Conservation (phyloP, 2,113 vertebrate species). For the Stegostoma tigrinum region DNA sequence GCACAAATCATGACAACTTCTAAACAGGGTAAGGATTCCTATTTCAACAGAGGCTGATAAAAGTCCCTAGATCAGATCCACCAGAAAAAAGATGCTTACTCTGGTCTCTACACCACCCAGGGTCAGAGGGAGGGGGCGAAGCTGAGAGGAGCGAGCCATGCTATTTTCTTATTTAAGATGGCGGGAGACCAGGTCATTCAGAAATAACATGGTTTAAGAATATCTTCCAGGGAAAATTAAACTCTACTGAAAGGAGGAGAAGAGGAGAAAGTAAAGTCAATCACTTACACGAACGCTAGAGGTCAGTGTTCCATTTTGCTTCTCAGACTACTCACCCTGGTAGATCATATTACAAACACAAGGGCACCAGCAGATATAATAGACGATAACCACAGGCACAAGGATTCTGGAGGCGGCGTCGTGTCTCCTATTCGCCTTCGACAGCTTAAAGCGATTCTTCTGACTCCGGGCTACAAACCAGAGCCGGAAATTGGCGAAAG, state of each 20-base stretch:
- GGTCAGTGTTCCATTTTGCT: not conserved
- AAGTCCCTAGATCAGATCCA: not conserved
- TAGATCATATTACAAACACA: slow-evolving; percentile 69
- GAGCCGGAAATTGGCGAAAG: slow-evolving; percentile 63
- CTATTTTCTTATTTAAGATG: not conserved
- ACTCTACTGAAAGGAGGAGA: not conserved
- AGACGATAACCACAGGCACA: slow-evolving; percentile 66
- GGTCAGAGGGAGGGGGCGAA: not conserved
- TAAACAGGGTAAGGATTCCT: not conserved
- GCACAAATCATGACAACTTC: not conserved
- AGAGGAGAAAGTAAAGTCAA: not conserved
- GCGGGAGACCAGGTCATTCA: not conserved
- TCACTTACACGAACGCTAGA: too few species aligned
- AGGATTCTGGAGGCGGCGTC: slow-evolving; percentile 63
- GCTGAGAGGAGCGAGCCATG: too few species aligned
- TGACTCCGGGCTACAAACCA: slow-evolving; percentile 66
- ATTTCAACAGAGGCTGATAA: too few species aligned
- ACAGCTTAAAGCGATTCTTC: slow-evolving; percentile 50
- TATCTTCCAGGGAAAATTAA: not conserved
- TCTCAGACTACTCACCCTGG: slow-evolving; percentile 56
- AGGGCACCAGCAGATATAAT: slow-evolving; percentile 72
- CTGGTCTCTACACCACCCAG: not conserved
- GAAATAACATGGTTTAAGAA: not conserved
- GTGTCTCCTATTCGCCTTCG: slow-evolving; percentile 45
- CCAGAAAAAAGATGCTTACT: not conserved